Percentiles rank a stretch among this genome's conserved stretches.
Evolutionary conservation across 2,113 vertebrate species (phyloP).

Genomic region (Spea bombifrons): DNA sequence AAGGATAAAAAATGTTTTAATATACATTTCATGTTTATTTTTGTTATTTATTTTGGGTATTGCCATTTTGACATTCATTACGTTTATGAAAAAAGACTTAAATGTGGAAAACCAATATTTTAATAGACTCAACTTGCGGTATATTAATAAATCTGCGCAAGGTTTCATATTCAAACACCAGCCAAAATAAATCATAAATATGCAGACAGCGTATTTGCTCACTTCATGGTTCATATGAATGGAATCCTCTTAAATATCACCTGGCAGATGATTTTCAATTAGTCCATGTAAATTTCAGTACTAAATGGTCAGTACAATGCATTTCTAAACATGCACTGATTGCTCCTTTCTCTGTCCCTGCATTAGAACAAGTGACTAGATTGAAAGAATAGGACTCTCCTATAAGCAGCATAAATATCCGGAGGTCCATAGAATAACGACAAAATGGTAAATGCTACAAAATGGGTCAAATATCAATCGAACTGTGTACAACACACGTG

Average conservation of each 20-base stretch:
- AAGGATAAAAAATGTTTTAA: background rate
- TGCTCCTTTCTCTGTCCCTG: background rate
- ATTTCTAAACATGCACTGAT: background rate
- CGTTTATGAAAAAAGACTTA: too few relatives aligned
- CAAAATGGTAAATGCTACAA: too few relatives aligned
- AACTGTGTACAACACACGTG: too few relatives aligned
- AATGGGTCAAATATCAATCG: too few relatives aligned
- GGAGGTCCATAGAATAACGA: too few relatives aligned
- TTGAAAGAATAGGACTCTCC: background rate
- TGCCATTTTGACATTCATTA: too few relatives aligned
- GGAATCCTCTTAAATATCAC: constrained; percentile 2
- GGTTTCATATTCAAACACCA: background rate
- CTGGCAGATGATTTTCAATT: background rate
- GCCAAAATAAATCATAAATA: constrained; percentile 1
- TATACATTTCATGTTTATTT: too few relatives aligned
- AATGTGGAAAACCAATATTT: background rate
- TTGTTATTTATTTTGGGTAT: too few relatives aligned
- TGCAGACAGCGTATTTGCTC: background rate
- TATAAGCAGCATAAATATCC: too few relatives aligned
- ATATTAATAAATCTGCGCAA: background rate
- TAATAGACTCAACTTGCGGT: background rate
- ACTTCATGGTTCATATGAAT: background rate
- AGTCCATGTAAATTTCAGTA: background rate
- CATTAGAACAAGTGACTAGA: background rate
- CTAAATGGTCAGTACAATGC: background rate